Evolutionary conservation across 2,797 vertebrate genomes (phyloP).

Genomic region (Crocodylus rhombifer): DNA sequence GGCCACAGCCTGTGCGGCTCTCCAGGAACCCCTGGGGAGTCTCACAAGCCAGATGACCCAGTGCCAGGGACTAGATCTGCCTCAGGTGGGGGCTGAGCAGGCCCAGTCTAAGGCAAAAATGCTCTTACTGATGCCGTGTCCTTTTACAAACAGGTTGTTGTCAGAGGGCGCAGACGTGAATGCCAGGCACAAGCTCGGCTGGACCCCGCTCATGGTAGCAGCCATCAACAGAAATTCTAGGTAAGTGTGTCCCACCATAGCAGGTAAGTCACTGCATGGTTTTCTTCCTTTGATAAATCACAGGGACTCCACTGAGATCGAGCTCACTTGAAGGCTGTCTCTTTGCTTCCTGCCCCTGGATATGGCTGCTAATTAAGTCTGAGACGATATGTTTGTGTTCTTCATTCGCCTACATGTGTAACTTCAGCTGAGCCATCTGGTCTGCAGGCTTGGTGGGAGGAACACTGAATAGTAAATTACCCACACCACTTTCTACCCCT

Average conservation of each 20-base stretch:
- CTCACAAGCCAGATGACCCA: too few species aligned
- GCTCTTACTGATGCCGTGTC: neutral
- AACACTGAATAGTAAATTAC: neutral
- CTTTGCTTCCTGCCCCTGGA: neutral
- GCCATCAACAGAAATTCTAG: conserved; percentile 91
- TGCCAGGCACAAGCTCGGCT: conserved; percentile 90
- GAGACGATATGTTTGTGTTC: fast-evolving
- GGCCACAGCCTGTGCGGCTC: too few species aligned
- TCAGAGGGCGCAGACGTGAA: conserved; percentile 89
- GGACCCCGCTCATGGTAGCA: conserved; percentile 96
- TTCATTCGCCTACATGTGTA: fast-evolving
- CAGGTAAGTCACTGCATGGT: fast-evolving
- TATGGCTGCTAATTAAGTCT: neutral
- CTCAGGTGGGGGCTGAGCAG: too few species aligned
- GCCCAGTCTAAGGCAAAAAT: neutral
- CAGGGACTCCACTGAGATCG: fast-evolving
- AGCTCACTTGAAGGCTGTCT: fast-evolving
- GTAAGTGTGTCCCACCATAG: conserved; percentile 65
- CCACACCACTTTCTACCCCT: neutral
- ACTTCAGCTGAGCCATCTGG: neutral
- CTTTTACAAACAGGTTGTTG: conserved; percentile 83
- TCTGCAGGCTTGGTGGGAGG: fast-evolving
- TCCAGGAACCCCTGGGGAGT: too few species aligned
- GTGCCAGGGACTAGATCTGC: too few species aligned
- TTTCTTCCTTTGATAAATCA: fast-evolving